A percentile compares a stretch with the other conserved stretches of the same genome.
phyloP scores from a whole-genome alignment of 2,797 vertebrate genomes.

The Myotis myotis region DNA sequence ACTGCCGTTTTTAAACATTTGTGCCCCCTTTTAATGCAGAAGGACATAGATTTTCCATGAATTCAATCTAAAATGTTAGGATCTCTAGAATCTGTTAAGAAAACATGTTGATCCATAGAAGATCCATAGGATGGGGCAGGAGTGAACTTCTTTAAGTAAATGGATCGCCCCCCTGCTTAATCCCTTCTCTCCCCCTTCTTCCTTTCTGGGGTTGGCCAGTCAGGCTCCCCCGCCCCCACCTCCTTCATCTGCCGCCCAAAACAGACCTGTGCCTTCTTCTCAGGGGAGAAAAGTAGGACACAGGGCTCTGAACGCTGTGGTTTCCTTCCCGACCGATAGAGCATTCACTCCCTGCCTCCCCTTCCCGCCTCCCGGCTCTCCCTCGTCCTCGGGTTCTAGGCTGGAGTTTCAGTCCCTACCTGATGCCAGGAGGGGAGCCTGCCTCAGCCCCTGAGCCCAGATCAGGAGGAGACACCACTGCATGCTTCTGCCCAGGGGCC shows the following conservation, averaged over 20 bases:
- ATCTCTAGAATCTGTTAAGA: neutral
- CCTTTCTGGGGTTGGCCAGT: neutral
- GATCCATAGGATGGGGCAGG: neutral
- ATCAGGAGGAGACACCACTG: slow-evolving; percentile 61
- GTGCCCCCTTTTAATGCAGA: neutral
- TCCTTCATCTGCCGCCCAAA: neutral
- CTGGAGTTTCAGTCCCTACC: slow-evolving; percentile 55
- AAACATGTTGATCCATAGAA: neutral
- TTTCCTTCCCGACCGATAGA: neutral
- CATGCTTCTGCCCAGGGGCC: slow-evolving; percentile 67
- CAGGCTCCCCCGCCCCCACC: neutral
- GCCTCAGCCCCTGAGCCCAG: slow-evolving; percentile 67
- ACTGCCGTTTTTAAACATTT: neutral
- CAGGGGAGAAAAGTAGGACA: neutral
- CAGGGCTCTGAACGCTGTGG: neutral
- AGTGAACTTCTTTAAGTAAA: neutral
- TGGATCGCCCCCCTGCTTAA: neutral
- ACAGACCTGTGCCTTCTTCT: neutral
- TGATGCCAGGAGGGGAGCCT: neutral
- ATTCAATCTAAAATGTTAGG: neutral
- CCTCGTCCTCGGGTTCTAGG: neutral
- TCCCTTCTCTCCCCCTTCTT: neutral
- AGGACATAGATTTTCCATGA: neutral
- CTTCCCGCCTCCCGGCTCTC: neutral
- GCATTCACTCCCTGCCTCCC: neutral